Base-by-base conservation (phyloP, 1,140 invertebrate genomes). In the Drosophila willistoni region DNA sequence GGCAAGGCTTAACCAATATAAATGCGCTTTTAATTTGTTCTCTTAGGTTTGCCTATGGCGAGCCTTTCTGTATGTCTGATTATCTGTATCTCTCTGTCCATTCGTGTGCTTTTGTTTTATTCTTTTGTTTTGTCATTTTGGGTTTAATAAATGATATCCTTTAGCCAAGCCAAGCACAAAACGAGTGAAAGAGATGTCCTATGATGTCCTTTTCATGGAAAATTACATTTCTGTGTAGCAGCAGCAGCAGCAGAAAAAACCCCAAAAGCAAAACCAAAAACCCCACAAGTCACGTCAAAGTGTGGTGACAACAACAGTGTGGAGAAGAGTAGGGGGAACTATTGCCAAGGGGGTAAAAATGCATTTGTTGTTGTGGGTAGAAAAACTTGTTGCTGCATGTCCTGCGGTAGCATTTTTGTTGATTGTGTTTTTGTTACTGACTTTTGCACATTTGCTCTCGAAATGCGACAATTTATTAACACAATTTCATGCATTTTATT, bases 11-110 rank as follows among this genome's bases (percentile, higher is more conserved):
- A 77, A 85, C 71, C 89, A 79, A 83, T 89, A 90, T 86, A 89
- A 90, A 89, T 90, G 89, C 54, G 72, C 73, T 91, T 86, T 91
- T 91, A 91, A 91, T 91, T 91, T 91, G 73, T 77, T 68, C 63
- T 9, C 47, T 33, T 51, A 22, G 17, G 17, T 51, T 29, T 51
- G 44, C 44, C 44, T 51, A 10, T 51, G 14, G 25, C 4, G 19
- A 25, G 59, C 57, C 65, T 63, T 29, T 47, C 61, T 34, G 64
- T 34, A 39, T 19, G 51, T 41, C 51, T 59, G 14, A 19, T 25
- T 41, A 34, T 54, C 22, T 25, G 22, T 54, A 39, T 42, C 39
- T 29, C 47, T 42, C 41, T 66, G 63, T 66, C 62, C 51, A 36
- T 29, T 47, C 17, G 44, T 51, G 17, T 51, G 44, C 17, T 10